These are phyloP conservation scores for Paralichthys olivaceus DNA, from an alignment of 2,113 vertebrate species.

Conservation along the genomic window DNA sequence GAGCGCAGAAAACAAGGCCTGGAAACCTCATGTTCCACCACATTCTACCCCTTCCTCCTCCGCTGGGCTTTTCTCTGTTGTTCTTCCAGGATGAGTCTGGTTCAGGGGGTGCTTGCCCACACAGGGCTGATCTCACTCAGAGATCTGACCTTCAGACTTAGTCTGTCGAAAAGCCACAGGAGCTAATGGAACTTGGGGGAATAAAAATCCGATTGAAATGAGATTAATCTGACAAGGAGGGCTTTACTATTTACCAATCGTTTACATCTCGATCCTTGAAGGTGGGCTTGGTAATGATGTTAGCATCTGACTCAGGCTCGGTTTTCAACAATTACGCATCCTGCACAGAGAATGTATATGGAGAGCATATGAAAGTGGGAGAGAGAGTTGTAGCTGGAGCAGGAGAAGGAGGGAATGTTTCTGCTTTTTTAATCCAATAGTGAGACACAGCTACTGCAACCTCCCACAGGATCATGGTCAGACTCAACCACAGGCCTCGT, in stretches of 20 bases:
- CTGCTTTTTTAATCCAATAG: conserved; percentile 63
- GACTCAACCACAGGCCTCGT: conserved; percentile 64
- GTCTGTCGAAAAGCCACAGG: conserved; percentile 54
- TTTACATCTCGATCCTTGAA: conserved; percentile 57
- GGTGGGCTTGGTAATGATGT: conserved; percentile 60
- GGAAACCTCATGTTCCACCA: conserved; percentile 62
- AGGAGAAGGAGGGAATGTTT: conserved; percentile 57
- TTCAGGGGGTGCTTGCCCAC: conserved; percentile 64
- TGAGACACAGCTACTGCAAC: conserved; percentile 52
- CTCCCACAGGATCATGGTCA: conserved; percentile 72
- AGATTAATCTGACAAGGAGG: conserved; percentile 62
- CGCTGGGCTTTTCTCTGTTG: conserved; percentile 33
- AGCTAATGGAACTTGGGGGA: conserved; percentile 59
- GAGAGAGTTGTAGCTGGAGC: conserved; percentile 31
- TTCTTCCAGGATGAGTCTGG: conserved; percentile 37
- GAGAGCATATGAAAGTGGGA: conserved; percentile 24
- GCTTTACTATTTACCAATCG: conserved; percentile 51
- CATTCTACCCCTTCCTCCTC: conserved; percentile 35
- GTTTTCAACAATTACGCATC: conserved; percentile 64
- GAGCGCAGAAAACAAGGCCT: conserved; percentile 66
- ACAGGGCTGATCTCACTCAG: conserved; percentile 54
- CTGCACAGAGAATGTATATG: conserved; percentile 38
- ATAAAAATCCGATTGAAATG: conserved; percentile 62
- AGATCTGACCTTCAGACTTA: conserved; percentile 63
- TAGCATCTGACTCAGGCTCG: conserved; percentile 64